These are phyloP conservation scores for Lasiurus borealis DNA, from an alignment of 2,113 vertebrate species.

Conservation along the genomic window DNA sequence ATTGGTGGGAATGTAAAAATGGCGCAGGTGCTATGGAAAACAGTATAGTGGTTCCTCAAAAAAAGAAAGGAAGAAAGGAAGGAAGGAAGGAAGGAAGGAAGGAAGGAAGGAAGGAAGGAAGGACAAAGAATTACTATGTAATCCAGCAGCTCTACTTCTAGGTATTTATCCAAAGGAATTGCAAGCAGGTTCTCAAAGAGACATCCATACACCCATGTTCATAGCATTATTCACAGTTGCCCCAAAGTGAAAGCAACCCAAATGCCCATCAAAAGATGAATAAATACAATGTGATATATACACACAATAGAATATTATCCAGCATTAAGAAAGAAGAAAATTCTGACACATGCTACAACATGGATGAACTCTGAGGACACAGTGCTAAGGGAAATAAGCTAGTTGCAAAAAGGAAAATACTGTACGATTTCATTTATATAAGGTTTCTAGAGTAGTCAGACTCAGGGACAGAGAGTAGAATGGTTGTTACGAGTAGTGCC, in stretches of 20 bases:
- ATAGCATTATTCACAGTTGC: slow-evolving; percentile 19
- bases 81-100: too few species aligned
- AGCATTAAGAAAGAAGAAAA: slow-evolving; percentile 31
- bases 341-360: not conserved
- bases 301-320: not conserved
- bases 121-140: not conserved
- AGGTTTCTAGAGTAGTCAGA: slow-evolving; percentile 12
- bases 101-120: not conserved
- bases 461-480: slow-evolving; percentile 10
- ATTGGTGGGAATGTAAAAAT: slow-evolving; percentile 16
- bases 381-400: not conserved
- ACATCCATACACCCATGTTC: not conserved
- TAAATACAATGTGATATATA: slow-evolving; percentile 14
- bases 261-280: not conserved
- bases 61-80: not conserved
- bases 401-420: not conserved
- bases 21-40: not conserved
- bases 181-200: slow-evolving; percentile 20
- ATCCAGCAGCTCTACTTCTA: slow-evolving; percentile 3
- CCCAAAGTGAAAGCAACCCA: slow-evolving; percentile 6
- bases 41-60: not conserved
- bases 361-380: slow-evolving; percentile 35
- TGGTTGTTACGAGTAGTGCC: not conserved
- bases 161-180: not conserved
- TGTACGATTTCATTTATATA: not conserved